Percentiles rank a stretch among this genome's conserved stretches.
Conservation (phyloP, 2,888 invertebrate species). For the Temnothorax rugatulus region DNA sequence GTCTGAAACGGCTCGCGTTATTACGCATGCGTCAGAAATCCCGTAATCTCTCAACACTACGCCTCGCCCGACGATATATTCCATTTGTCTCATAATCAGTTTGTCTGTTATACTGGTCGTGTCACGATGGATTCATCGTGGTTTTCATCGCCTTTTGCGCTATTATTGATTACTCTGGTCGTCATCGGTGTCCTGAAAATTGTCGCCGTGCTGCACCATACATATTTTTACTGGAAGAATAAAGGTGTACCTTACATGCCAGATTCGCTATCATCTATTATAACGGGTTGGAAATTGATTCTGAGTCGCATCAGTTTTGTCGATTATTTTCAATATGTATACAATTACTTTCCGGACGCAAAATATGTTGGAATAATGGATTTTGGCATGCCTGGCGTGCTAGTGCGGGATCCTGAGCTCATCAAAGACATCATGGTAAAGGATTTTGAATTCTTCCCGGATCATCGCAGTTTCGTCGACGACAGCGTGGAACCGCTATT, state of each 20-base stretch:
- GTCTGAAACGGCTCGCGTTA: too few relatives aligned
- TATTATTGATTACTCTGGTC: constrained; percentile 43
- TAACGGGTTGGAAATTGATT: not conserved
- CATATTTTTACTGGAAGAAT: constrained; percentile 72
- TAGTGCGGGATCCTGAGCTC: not conserved
- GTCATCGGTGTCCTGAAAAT: constrained; percentile 41
- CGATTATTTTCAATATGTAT: not conserved
- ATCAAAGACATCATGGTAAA: not conserved
- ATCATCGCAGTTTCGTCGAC: not conserved
- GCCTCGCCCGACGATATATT: not conserved
- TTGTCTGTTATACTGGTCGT: too few relatives aligned
- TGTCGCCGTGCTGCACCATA: constrained; percentile 13
- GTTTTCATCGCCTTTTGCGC: not conserved
- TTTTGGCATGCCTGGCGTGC: not conserved
- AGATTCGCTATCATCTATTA: not conserved
- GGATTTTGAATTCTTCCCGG: not conserved
- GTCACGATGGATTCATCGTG: not conserved
- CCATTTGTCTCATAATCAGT: not conserved
- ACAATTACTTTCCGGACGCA: not conserved
- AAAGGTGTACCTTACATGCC: constrained; percentile 64
- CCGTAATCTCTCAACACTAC: too few relatives aligned
- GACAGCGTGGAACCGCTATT: not conserved
- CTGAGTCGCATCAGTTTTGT: not conserved
- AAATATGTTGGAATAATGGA: not conserved
- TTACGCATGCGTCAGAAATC: too few relatives aligned